Evolutionary conservation across 2,797 vertebrate species (phyloP).

Genomic region (Pampus argenteus): DNA sequence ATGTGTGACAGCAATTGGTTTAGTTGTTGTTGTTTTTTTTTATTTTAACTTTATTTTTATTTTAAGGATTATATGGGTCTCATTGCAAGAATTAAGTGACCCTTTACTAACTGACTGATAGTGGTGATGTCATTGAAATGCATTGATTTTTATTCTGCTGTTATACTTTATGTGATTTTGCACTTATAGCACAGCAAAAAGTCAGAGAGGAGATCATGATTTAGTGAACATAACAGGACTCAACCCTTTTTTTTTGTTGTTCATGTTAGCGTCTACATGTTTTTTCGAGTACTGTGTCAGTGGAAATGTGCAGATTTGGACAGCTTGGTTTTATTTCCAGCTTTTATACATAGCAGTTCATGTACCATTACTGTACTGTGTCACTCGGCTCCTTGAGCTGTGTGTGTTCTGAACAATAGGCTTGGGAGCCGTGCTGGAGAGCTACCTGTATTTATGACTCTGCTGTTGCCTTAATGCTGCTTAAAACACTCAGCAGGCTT

Average conservation of each 20-base stretch:
- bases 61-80: neutral
- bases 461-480: constrained; percentile 73
- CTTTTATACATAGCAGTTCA: neutral
- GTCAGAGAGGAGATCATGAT: neutral
- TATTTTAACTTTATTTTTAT: too few relatives aligned
- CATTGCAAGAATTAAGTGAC: constrained; percentile 23
- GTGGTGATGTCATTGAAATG: neutral
- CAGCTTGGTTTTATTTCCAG: constrained; percentile 13
- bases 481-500: constrained; percentile 80
- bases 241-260: neutral
- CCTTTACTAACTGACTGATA: neutral
- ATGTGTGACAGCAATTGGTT: constrained; percentile 36
- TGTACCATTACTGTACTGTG: constrained; percentile 17
- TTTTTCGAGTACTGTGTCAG: neutral
- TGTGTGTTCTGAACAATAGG: constrained; percentile 61
- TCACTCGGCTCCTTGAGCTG: constrained; percentile 46
- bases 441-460: constrained; percentile 68
- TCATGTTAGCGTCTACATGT: neutral
- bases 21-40: constrained; percentile 1
- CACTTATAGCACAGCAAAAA: neutral
- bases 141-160: neutral
- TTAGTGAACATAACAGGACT: neutral
- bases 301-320: constrained; percentile 16
- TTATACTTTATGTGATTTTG: neutral
- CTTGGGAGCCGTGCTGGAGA: constrained; percentile 58